phyloP scores from a whole-genome alignment of 1,140 invertebrate genomes.

The Apis dorsata region DNA sequence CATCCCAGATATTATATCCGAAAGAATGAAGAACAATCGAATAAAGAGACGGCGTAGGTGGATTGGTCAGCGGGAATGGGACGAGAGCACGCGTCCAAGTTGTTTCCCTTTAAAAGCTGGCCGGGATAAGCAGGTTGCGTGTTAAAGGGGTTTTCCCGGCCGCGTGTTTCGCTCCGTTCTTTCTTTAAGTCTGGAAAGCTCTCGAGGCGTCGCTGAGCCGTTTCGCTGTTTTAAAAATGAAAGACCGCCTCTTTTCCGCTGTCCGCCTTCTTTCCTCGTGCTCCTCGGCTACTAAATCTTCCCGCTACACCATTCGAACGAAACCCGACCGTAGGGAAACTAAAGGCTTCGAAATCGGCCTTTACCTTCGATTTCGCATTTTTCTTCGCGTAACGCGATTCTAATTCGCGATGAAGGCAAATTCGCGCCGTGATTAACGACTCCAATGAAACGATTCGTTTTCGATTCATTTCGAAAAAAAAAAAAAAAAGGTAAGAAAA shows the following conservation, averaged over 20 bases:
- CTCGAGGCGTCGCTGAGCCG: slow-evolving; percentile 49
- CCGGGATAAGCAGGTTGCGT: slow-evolving; percentile 57
- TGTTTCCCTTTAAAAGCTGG: slow-evolving; percentile 61
- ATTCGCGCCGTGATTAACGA: slow-evolving; percentile 29
- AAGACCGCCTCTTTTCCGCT: slow-evolving; percentile 30
- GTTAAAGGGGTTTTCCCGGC: slow-evolving; percentile 63
- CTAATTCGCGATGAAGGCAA: neutral
- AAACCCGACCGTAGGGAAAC: neutral
- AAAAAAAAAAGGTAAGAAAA: neutral
- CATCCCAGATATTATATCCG: too few relatives aligned
- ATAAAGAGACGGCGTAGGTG: neutral
- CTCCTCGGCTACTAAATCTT: neutral
- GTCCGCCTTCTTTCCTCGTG: neutral
- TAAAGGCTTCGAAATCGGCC: neutral
- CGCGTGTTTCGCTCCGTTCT: slow-evolving; percentile 41
- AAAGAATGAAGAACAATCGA: neutral
- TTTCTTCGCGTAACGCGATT: neutral
- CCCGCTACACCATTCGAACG: neutral
- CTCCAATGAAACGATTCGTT: neutral
- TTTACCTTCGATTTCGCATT: slow-evolving; percentile 1
- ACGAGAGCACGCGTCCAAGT: slow-evolving; percentile 22
- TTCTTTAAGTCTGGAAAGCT: slow-evolving; percentile 56
- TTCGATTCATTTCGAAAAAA: neutral
- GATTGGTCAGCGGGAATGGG: neutral
- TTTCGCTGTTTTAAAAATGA: slow-evolving; percentile 57